Conservation (phyloP, 2,113 vertebrate species). For the Hipposideros armiger region DNA sequence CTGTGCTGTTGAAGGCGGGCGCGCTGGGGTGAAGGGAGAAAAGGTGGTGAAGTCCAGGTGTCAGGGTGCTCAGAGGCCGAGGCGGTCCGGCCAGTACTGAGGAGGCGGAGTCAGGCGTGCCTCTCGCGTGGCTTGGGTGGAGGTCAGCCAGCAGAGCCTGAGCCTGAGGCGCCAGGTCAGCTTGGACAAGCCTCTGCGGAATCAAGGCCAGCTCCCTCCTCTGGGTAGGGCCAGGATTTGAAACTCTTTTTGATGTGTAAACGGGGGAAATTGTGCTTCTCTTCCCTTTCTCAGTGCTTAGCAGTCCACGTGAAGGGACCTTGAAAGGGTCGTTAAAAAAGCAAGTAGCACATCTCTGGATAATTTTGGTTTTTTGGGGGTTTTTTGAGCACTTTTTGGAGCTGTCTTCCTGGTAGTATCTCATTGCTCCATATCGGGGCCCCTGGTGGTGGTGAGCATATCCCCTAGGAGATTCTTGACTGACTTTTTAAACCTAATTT, state of each 20-base stretch:
- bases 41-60: neutral
- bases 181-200: neutral
- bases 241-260: neutral
- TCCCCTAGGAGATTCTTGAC: neutral
- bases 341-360: neutral
- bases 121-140: rapidly evolving
- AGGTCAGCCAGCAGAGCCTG: neutral
- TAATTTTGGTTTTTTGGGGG: neutral
- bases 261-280: neutral
- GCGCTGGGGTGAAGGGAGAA: neutral
- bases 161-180: neutral
- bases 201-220: neutral
- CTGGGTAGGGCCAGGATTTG: neutral
- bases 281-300: neutral
- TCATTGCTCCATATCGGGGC: neutral
- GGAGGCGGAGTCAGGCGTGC: neutral
- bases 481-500: neutral
- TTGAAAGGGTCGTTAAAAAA: neutral
- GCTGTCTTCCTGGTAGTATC: neutral
- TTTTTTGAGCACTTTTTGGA: neutral
- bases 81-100: rapidly evolving
- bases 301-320: neutral
- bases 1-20: neutral
- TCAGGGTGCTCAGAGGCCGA: neutral
- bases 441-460: neutral